These are phyloP conservation scores for Rhopalosiphum nymphaeae DNA, from an alignment of 2,888 invertebrate species.

Conservation along the genomic window DNA sequence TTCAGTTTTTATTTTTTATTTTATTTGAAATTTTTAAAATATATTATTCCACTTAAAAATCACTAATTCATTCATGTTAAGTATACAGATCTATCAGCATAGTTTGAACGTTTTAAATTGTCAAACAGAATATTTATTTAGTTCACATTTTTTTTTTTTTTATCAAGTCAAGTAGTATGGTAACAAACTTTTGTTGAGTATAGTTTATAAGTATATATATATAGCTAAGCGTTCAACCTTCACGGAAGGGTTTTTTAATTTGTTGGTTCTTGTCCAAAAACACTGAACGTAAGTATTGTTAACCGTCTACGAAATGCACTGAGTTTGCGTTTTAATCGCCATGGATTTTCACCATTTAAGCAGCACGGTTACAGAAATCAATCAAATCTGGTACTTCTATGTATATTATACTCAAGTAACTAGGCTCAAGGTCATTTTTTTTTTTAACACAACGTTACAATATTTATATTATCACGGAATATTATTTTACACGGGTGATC, in stretches of 20 bases:
- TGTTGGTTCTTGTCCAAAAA: neutral
- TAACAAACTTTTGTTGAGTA: neutral
- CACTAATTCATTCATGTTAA: neutral
- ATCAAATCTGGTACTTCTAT: neutral
- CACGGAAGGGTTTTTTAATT: slow-evolving; percentile 24
- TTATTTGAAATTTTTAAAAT: neutral
- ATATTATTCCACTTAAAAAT: neutral
- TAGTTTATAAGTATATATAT: neutral
- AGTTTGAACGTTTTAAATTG: neutral
- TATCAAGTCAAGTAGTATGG: neutral
- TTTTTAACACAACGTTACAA: neutral
- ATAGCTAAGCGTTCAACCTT: slow-evolving; percentile 11
- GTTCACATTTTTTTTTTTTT: neutral
- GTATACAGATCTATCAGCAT: neutral
- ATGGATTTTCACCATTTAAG: neutral
- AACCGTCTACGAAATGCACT: neutral
- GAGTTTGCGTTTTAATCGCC: slow-evolving; percentile 10
- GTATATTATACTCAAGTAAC: neutral
- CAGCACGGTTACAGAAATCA: neutral
- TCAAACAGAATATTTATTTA: neutral
- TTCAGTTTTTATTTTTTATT: neutral
- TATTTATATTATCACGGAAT: neutral
- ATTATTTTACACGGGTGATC: neutral
- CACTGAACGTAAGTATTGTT: neutral
- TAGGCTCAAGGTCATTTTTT: neutral